Percentiles rank a stretch among this genome's conserved stretches.
These are phyloP conservation scores for Poecilia picta DNA, from an alignment of 2,797 vertebrate species.

Conservation along the genomic window DNA sequence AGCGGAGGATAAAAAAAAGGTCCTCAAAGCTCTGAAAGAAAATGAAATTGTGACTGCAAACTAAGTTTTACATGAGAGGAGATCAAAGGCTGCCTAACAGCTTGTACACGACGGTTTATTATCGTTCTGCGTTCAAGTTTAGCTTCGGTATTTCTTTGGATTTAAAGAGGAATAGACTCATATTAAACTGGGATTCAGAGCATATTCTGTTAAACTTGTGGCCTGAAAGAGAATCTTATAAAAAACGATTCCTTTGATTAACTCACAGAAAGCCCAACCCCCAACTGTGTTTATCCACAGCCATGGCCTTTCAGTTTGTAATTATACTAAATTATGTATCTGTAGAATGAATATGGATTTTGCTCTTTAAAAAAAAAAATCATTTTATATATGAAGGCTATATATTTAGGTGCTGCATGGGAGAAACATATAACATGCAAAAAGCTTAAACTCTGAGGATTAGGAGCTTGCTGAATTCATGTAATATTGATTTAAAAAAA, in stretches of 20 bases:
- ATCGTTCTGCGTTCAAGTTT: neutral
- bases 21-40: neutral
- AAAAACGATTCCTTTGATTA: conserved; percentile 21
- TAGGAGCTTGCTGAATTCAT: conserved; percentile 17
- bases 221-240: conserved; percentile 21
- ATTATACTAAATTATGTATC: conserved; percentile 35
- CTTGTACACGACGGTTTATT: neutral
- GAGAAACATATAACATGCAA: conserved; percentile 1
- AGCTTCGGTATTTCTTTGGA: neutral
- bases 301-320: conserved; percentile 7
- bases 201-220: conserved; percentile 11
- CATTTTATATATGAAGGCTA: neutral
- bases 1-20: neutral
- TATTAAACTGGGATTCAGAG: conserved; percentile 5
- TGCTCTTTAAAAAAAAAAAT: conserved; percentile 1
- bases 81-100: neutral
- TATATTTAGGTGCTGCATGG: conserved; percentile 1
- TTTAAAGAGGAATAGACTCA: neutral
- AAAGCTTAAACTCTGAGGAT: conserved; percentile 3
- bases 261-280: conserved; percentile 15
- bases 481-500: conserved; percentile 14
- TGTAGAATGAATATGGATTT: conserved; percentile 21
- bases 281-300: conserved; percentile 12
- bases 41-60: neutral
- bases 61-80: neutral